phyloP scores from a whole-genome alignment of 2,113 vertebrate genomes.

The Pelmatolapia mariae region DNA sequence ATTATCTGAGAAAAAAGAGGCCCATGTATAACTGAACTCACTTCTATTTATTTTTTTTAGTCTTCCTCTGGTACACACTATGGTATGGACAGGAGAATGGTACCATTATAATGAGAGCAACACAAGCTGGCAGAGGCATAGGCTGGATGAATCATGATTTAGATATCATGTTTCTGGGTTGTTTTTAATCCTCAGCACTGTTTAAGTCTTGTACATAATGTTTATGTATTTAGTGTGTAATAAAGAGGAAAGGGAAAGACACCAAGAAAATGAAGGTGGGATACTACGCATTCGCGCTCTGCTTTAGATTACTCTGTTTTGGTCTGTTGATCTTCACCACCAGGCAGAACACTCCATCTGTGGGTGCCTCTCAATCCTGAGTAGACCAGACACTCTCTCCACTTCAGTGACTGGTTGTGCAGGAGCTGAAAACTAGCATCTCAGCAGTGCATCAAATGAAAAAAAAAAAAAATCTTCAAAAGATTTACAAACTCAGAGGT shows the following conservation, averaged over 20 bases:
- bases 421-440: background rate
- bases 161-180: conserved; percentile 36
- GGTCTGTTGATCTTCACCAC: conserved; percentile 7
- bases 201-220: conserved; percentile 38
- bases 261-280: background rate
- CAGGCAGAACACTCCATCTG: conserved; percentile 18
- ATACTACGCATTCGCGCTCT: background rate
- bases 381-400: conserved; percentile 12
- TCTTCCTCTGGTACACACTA: conserved; percentile 42
- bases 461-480: background rate
- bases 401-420: conserved; percentile 13
- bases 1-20: conserved; percentile 9
- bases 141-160: conserved; percentile 49
- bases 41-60: background rate
- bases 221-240: conserved; percentile 33
- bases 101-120: conserved; percentile 23
- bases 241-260: background rate
- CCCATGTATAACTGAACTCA: background rate
- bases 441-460: background rate
- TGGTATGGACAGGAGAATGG: conserved; percentile 19
- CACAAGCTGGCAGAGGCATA: conserved; percentile 45
- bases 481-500: background rate
- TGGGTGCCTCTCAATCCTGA: conserved; percentile 12
- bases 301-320: conserved; percentile 10
- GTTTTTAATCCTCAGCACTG: conserved; percentile 1